phyloP scores from a whole-genome alignment of 2,113 vertebrate genomes.

The Nannobrachium achirus region DNA sequence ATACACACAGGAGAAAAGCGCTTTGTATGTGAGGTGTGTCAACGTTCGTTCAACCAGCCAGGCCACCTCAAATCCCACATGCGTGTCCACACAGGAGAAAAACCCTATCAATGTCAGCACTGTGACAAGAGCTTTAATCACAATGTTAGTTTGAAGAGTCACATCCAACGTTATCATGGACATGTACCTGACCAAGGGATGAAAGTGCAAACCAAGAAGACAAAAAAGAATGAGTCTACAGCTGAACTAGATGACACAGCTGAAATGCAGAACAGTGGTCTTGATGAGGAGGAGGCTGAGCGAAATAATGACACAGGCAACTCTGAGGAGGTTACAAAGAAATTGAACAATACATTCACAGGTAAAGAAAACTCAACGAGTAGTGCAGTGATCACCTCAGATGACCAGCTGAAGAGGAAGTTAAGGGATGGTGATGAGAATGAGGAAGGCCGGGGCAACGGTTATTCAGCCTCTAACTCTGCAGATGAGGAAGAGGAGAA shows the following conservation, averaged over 20 bases:
- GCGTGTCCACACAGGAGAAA: conserved; percentile 67
- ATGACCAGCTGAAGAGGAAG: not conserved
- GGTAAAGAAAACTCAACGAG: conserved; percentile 51
- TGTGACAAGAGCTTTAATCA: conserved; percentile 69
- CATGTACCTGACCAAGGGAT: too few relatives aligned
- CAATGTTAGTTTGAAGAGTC: conserved; percentile 68
- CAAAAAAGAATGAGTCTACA: not conserved
- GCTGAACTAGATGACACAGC: not conserved
- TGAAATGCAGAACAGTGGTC: not conserved
- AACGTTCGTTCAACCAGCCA: conserved; percentile 58
- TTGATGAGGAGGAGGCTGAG: not conserved
- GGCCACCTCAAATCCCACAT: conserved; percentile 69
- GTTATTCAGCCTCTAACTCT: not conserved
- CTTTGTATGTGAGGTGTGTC: conserved; percentile 51
- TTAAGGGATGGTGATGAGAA: too few relatives aligned
- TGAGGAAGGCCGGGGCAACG: not conserved
- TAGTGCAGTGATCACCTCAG: not conserved
- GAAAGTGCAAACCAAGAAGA: conserved; percentile 2
- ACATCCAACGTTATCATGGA: conserved; percentile 22
- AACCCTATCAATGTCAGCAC: conserved; percentile 57
- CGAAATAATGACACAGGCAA: not conserved
- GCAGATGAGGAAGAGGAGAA: conserved; percentile 7
- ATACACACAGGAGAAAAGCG: conserved; percentile 58
- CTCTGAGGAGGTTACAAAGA: not conserved
- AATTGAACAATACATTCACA: conserved; percentile 7